Percentiles rank a stretch among this genome's conserved stretches.
These are phyloP conservation scores for Hirudo medicinalis DNA, from an alignment of 1,140 invertebrate genomes.

Conservation along the genomic window DNA sequence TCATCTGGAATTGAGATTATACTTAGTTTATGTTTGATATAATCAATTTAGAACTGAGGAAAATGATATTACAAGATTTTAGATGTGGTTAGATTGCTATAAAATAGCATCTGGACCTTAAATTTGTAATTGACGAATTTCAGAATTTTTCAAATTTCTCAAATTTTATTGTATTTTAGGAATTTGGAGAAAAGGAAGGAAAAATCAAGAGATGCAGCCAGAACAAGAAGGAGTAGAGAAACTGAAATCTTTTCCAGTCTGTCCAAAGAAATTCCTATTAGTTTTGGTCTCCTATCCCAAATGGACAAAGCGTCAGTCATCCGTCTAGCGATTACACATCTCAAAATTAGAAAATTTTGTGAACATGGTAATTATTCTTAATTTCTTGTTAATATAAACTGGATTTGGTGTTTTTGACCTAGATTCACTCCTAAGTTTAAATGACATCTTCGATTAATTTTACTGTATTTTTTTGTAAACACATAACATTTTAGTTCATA, in stretches of 20 bases:
- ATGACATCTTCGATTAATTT: too few species aligned
- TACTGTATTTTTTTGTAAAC: too few species aligned
- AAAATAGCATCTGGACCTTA: too few species aligned
- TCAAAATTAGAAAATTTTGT: conserved; percentile 58
- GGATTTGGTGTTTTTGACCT: background rate
- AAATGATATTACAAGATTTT: too few species aligned
- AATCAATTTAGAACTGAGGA: too few species aligned
- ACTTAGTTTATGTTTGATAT: too few species aligned
- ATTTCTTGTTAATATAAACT: background rate
- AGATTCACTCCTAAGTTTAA: too few species aligned
- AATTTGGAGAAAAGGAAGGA: conserved; percentile 59
- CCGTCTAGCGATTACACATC: conserved; percentile 86
- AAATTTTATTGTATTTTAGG: conserved; percentile 26
- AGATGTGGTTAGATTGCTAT: too few species aligned
- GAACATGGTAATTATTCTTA: background rate
- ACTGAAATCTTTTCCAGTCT: conserved; percentile 94
- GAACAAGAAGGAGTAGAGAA: conserved; percentile 85
- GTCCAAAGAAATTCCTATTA: conserved; percentile 84
- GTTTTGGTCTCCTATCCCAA: conserved; percentile 80
- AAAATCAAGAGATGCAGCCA: conserved; percentile 86
- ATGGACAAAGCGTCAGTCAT: conserved; percentile 97
- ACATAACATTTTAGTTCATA: too few species aligned
- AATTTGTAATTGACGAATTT: too few species aligned
- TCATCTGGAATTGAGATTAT: too few species aligned
- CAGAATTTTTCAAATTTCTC: background rate